A percentile compares a stretch with the other conserved stretches of the same genome.
Evolutionary conservation across 2,888 invertebrate species (phyloP).

Genomic region (Bimastos eiseni): DNA sequence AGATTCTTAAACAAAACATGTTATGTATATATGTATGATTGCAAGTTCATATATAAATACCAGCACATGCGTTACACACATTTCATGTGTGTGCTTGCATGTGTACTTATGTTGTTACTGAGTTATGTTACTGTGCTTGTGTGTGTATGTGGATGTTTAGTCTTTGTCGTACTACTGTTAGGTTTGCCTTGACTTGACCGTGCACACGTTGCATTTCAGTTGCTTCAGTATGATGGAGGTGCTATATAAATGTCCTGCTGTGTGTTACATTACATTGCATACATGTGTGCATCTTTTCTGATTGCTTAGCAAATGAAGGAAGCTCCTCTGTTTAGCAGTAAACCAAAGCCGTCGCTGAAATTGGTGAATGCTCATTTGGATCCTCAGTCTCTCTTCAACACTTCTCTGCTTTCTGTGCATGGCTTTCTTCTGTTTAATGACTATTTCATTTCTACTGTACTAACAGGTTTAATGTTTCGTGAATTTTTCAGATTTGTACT

Average conservation of each 20-base stretch:
- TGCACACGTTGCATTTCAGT: not conserved
- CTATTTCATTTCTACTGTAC: not conserved
- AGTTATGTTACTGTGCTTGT: not conserved
- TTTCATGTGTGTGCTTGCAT: not conserved
- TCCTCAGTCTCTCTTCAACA: not conserved
- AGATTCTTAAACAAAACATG: no score
- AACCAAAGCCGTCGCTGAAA: not conserved
- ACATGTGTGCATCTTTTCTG: not conserved
- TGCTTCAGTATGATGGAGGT: not conserved
- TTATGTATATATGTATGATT: not conserved
- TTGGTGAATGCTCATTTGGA: not conserved
- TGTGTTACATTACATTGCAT: not conserved
- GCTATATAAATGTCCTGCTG: not conserved
- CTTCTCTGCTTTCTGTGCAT: slow-evolving; percentile 10
- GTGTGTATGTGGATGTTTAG: not conserved
- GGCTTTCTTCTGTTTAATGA: not conserved
- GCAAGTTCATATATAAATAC: not conserved
- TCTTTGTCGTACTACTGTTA: not conserved
- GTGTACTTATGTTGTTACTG: not conserved
- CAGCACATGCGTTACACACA: not conserved
- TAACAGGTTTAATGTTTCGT: not conserved
- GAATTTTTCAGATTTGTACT: not conserved
- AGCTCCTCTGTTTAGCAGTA: not conserved
- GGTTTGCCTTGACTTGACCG: not conserved
- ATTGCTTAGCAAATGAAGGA: slow-evolving; percentile 20